A percentile compares a stretch with the other conserved stretches of the same genome.
phyloP scores from a whole-genome alignment of 1,140 invertebrate species.

The Bombus affinis region DNA sequence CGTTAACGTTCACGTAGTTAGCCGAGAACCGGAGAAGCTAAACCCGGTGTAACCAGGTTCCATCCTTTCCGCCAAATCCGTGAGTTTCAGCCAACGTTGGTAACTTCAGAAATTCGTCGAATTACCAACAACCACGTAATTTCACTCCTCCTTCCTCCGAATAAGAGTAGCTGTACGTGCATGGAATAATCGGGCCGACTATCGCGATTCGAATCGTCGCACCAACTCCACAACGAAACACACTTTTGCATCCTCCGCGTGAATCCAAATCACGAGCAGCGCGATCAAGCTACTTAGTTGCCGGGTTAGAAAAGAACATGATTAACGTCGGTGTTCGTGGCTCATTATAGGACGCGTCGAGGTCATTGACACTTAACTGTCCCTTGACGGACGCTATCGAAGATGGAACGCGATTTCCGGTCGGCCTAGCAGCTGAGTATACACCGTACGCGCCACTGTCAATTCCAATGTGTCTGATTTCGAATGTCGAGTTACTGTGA shows the following conservation, averaged over 20 bases:
- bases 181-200: not conserved
- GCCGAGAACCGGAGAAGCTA: not conserved
- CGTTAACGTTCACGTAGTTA: not conserved
- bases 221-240: not conserved
- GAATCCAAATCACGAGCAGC: not conserved
- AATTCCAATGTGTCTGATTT: not conserved
- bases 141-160: not conserved
- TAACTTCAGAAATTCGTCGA: constrained; percentile 23
- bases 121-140: constrained; percentile 22
- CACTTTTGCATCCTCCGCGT: not conserved
- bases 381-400: constrained; percentile 18
- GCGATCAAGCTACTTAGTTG: not conserved
- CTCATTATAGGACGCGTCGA: constrained; percentile 1
- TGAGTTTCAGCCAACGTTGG: not conserved
- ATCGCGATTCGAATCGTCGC: not conserved
- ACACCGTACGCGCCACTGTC: not conserved
- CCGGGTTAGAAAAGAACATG: not conserved
- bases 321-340: not conserved
- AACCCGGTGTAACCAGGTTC: not conserved
- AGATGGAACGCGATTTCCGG: constrained; percentile 3
- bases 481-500: not conserved
- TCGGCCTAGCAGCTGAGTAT: not conserved
- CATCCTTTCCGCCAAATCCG: not conserved
- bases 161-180: constrained; percentile 9
- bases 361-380: constrained; percentile 1